Percentiles rank a stretch among this genome's conserved stretches.
Conservation (phyloP, 2,797 vertebrate genomes). For the Pipistrellus pipistrellus region DNA sequence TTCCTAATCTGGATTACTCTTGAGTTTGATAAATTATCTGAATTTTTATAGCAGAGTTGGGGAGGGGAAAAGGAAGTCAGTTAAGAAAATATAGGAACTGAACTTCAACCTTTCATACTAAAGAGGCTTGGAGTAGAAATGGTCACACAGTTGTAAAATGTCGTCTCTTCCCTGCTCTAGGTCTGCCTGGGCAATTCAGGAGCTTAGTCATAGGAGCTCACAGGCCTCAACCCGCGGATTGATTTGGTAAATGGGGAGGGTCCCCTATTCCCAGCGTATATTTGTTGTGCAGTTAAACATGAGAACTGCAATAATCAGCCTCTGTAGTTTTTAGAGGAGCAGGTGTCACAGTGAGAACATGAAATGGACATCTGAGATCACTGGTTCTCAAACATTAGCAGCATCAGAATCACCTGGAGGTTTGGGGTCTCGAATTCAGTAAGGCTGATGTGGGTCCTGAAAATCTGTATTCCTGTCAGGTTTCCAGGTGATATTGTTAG, state of each 20-base stretch:
- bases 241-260: neutral
- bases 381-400: neutral
- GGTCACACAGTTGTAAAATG: neutral
- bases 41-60: constrained; percentile 9
- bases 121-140: neutral
- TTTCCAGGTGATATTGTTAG: neutral
- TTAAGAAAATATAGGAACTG: constrained; percentile 12
- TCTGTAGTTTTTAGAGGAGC: neutral
- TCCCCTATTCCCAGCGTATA: neutral
- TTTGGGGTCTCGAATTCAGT: neutral
- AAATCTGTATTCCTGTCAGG: neutral
- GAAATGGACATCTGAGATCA: neutral
- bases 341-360: neutral
- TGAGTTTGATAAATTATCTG: constrained; percentile 41
- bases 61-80: neutral
- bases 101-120: neutral
- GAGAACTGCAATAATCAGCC: neutral
- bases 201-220: neutral
- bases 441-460: neutral
- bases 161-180: neutral
- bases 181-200: neutral
- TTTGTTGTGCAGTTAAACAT: neutral
- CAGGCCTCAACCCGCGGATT: neutral
- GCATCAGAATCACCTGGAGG: neutral
- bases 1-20: constrained; percentile 32